phyloP scores from a whole-genome alignment of 2,888 invertebrate genomes.

The Orthosia gothica region DNA sequence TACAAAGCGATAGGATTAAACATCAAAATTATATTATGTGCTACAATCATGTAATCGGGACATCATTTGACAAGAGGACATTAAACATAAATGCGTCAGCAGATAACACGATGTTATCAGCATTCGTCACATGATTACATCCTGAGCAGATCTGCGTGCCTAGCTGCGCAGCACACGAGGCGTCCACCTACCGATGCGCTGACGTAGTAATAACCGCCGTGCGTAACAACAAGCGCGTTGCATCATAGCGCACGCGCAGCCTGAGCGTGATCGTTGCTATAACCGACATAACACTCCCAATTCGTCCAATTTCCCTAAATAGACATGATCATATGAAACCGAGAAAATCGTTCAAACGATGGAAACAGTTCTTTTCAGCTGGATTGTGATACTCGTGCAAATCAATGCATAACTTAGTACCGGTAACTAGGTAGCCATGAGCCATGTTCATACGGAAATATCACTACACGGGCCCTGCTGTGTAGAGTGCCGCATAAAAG shows the following conservation, averaged over 20 bases:
- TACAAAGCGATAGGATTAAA: neutral
- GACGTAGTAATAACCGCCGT: slow-evolving; percentile 68
- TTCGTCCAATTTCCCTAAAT: slow-evolving; percentile 17
- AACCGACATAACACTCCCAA: slow-evolving; percentile 37
- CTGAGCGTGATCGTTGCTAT: slow-evolving; percentile 61
- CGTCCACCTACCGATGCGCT: slow-evolving; percentile 61
- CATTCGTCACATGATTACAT: slow-evolving; percentile 64
- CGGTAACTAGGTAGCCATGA: slow-evolving; percentile 50
- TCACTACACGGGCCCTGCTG: slow-evolving; percentile 57
- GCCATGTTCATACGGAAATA: slow-evolving; percentile 65
- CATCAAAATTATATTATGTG: slow-evolving; percentile 1
- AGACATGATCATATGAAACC: slow-evolving; percentile 3
- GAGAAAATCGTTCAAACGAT: slow-evolving; percentile 5
- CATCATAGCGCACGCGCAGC: slow-evolving; percentile 70
- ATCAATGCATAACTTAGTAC: slow-evolving; percentile 40
- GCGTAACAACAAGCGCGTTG: slow-evolving; percentile 68
- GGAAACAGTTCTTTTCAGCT: neutral
- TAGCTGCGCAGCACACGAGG: slow-evolving; percentile 47
- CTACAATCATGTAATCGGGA: slow-evolving; percentile 20
- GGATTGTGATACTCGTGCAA: neutral
- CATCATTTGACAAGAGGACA: slow-evolving; percentile 63
- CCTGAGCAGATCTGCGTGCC: slow-evolving; percentile 43
- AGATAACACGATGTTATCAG: slow-evolving; percentile 71
- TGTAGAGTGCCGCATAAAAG: slow-evolving; percentile 64
- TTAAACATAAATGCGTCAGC: slow-evolving; percentile 66